These are phyloP conservation scores for Phataginus tetradactyla DNA, from an alignment of 2,797 vertebrate genomes.

Conservation along the genomic window DNA sequence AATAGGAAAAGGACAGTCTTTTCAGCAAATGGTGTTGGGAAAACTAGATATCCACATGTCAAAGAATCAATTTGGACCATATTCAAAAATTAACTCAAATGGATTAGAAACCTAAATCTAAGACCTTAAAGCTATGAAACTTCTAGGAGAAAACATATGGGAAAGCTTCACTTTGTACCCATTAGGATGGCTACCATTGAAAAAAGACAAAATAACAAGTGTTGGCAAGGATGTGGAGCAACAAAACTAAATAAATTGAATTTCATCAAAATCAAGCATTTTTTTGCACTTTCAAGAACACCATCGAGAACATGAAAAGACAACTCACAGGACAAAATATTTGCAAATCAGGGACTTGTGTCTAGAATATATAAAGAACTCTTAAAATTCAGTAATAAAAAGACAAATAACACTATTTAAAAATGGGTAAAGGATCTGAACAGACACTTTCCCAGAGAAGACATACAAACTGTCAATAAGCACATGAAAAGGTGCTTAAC, in stretches of 20 bases:
- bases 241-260: not conserved
- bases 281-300: not conserved
- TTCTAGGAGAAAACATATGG: not conserved
- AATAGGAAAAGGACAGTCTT: not conserved
- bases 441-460: not conserved
- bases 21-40: constrained; percentile 2
- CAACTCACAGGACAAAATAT: not conserved
- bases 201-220: not conserved
- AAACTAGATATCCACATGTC: not conserved
- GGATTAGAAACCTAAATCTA: constrained; percentile 29
- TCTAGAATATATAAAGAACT: not conserved
- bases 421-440: not conserved
- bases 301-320: not conserved
- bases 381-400: not conserved
- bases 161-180: not conserved
- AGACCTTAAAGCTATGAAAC: constrained; percentile 7
- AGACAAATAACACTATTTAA: not conserved
- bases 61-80: not conserved
- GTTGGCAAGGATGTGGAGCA: not conserved
- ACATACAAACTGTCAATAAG: not conserved
- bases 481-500: not conserved
- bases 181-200: not conserved
- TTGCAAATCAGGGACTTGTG: not conserved
- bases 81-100: not conserved
- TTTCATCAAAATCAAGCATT: not conserved